Base-by-base conservation (phyloP, 2,113 vertebrate species). In the Menura novaehollandiae region DNA sequence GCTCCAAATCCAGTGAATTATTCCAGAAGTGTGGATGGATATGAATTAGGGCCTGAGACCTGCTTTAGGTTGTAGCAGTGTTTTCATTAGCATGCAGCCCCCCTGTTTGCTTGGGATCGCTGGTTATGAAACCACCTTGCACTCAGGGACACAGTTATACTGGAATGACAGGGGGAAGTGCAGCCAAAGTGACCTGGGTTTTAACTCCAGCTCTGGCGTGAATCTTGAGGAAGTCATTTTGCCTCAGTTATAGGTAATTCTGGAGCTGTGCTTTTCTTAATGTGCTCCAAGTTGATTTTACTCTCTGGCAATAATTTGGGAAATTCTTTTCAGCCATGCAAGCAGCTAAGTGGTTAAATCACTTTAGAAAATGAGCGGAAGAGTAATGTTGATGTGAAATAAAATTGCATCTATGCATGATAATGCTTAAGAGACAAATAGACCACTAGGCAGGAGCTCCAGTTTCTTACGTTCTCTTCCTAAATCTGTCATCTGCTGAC, bases 11-110 rank as follows among this genome's bases (percentile, higher is more conserved):
- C 21, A 27, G 12, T 43, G 2, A 44, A 44, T 44, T 72, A 32
- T 28, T 67, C 47, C 32, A 76, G 1, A 12, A 63, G 21, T 6
- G 30, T 58, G 27, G 16, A 13, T 53, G n/a, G 37, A 15, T 46
- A 32, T 28, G 46, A 64, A 59, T 26, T 41, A 30, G 21, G n/a
- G 19, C 14, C 10, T 0, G 0, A 55, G 26, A 56, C 7, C 2
- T 20, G 3, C 15, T 49, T 55, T 23, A 77, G 33, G 11, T 17
- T 66, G 23, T 30, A 55, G 26, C 20, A 43, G 22, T 24, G 23
- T 69, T 82, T 74, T 52, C 10, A 51, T 1, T 13, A 63, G 33
- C 26, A 10, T 24, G 26, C 15, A 68, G 22, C 5, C 17, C 7
- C 13, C 9, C 28, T 18, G 3, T 32, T 77, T 53, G 19, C 44